These are phyloP conservation scores for Porites australiensis DNA, from an alignment of 64 coral and sea anemone species.

Conservation along the genomic window DNA sequence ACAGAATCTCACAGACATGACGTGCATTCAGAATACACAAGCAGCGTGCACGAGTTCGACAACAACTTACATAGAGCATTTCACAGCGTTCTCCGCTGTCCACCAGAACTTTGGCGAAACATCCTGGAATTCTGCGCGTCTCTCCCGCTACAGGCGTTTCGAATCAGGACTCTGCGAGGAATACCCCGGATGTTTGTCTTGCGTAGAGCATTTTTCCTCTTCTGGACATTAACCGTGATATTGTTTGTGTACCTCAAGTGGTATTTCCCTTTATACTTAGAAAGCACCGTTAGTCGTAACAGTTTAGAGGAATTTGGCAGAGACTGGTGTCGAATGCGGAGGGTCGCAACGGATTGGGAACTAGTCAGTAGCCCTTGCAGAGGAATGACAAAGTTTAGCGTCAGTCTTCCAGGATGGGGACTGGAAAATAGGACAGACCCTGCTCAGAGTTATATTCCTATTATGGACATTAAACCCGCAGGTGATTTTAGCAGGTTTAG, in stretches of 20 bases:
- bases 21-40: background rate
- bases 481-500: constrained; percentile 85
- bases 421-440: constrained; percentile 72
- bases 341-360: constrained; percentile 59
- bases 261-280: constrained; percentile 78
- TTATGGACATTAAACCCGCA: constrained; percentile 67
- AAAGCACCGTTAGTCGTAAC: constrained; percentile 70
- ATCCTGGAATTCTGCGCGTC: constrained; percentile 51
- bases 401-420: background rate
- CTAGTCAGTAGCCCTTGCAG: constrained; percentile 40
- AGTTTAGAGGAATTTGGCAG: constrained; percentile 67
- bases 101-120: constrained; percentile 35
- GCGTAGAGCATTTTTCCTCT: constrained; percentile 72
- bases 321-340: constrained; percentile 80
- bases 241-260: constrained; percentile 79
- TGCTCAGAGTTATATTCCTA: constrained; percentile 68
- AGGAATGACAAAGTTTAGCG: constrained; percentile 32
- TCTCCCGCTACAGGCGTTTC: constrained; percentile 42
- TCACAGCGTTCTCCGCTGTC: constrained; percentile 41
- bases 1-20: background rate
- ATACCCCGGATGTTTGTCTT: constrained; percentile 78
- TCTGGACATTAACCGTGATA: constrained; percentile 67
- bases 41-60: background rate
- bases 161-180: constrained; percentile 62
- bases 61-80: constrained; percentile 3